phyloP scores from a whole-genome alignment of 2,888 invertebrate genomes.

The Penaeus monodon region DNA sequence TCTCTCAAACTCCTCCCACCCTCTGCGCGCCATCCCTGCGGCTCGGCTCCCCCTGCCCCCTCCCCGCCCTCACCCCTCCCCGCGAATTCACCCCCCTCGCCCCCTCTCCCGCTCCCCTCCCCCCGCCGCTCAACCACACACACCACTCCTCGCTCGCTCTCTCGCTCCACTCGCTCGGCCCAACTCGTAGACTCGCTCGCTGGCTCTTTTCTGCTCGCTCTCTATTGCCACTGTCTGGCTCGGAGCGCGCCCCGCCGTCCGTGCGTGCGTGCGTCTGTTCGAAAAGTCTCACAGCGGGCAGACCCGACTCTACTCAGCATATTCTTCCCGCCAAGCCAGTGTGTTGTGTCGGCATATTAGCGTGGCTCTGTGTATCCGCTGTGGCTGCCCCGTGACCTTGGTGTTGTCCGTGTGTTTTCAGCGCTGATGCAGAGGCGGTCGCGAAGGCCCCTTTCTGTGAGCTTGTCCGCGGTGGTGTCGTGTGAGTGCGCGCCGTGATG shows the following conservation, averaged over 20 bases:
- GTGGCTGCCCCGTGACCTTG: background rate
- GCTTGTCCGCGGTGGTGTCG: too few relatives aligned
- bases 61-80: background rate
- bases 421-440: too few relatives aligned
- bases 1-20: conserved; percentile 28
- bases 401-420: background rate
- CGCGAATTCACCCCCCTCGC: background rate
- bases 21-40: background rate
- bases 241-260: conserved; percentile 31
- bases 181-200: conserved; percentile 7
- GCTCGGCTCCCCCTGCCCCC: background rate
- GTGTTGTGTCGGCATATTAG: conserved; percentile 33
- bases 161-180: conserved; percentile 23
- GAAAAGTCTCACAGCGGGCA: conserved; percentile 14
- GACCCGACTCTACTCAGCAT: conserved; percentile 45
- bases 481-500: too few relatives aligned
- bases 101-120: conserved; percentile 7
- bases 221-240: conserved; percentile 43
- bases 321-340: conserved; percentile 42
- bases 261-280: conserved; percentile 24
- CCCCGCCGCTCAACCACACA: conserved; percentile 32
- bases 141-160: conserved; percentile 33
- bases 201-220: conserved; percentile 33
- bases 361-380: conserved; percentile 13
- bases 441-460: too few relatives aligned